Conservation (phyloP, 2,113 vertebrate genomes). For the Calidris pugnax region DNA sequence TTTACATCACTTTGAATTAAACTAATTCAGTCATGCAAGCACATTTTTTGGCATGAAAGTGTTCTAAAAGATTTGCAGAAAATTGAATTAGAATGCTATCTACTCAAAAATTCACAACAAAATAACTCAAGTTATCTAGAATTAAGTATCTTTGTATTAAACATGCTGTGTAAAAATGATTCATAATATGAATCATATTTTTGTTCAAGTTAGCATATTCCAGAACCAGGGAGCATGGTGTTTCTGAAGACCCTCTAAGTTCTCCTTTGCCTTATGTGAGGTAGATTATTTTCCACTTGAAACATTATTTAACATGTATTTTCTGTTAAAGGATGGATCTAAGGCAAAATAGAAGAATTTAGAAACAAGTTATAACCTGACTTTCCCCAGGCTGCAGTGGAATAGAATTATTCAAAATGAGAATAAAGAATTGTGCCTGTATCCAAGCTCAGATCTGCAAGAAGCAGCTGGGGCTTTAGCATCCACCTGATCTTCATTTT, state of each 20-base stretch:
- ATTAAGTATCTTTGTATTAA: not conserved
- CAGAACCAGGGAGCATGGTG: not conserved
- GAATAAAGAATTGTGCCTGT: not conserved
- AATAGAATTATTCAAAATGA: not conserved
- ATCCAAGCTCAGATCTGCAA: not conserved
- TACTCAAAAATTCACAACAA: not conserved
- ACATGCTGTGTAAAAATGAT: not conserved
- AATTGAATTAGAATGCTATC: not conserved
- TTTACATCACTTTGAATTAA: conserved; percentile 18
- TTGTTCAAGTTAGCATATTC: not conserved
- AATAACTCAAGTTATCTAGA: not conserved
- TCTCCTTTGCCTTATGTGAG: not conserved
- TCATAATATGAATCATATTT: not conserved
- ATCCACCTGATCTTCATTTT: not conserved
- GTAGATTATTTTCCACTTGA: not conserved
- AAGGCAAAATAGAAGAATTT: not conserved
- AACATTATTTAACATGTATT: not conserved
- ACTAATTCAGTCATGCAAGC: not conserved
- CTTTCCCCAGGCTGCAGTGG: not conserved
- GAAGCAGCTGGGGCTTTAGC: not conserved
- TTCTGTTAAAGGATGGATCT: not conserved
- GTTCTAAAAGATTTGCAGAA: not conserved
- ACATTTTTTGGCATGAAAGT: not conserved
- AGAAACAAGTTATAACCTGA: not conserved
- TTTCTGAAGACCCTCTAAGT: not conserved